These are phyloP conservation scores for Chloropsis hardwickii DNA, from an alignment of 2,113 vertebrate species.

Conservation along the genomic window DNA sequence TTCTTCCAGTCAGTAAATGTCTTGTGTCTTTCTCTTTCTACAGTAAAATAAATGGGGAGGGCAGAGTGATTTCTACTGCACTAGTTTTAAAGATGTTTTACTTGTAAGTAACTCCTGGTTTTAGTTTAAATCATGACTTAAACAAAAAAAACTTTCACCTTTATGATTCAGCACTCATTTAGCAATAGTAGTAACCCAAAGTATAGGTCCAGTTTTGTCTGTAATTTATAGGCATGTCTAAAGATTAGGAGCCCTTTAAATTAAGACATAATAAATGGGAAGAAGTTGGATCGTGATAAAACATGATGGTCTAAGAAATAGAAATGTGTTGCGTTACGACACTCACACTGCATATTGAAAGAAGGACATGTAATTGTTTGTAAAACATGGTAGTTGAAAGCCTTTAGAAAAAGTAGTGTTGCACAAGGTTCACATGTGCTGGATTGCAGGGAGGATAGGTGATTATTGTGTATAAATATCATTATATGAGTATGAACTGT, in stretches of 20 bases:
- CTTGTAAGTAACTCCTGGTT: background rate
- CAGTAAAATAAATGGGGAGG: background rate
- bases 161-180: background rate
- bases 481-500: accelerated
- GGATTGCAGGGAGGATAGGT: background rate
- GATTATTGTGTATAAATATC: background rate
- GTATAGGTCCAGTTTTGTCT: background rate
- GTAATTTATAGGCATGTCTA: background rate
- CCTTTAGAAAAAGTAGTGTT: background rate
- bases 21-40: background rate
- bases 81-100: background rate
- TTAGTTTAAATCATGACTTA: background rate
- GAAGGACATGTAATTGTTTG: background rate
- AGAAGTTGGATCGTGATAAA: background rate
- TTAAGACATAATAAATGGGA: background rate
- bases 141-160: background rate
- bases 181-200: background rate
- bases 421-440: background rate
- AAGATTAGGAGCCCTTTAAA: background rate
- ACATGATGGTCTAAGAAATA: background rate
- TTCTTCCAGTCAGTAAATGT: background rate
- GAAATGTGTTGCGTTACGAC: background rate
- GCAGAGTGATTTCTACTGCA: background rate
- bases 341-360: background rate
- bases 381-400: background rate